Percentiles rank a stretch among this genome's conserved stretches.
Evolutionary conservation across 2,888 invertebrate genomes (phyloP).

Genomic region (Steinernema scapterisci): DNA sequence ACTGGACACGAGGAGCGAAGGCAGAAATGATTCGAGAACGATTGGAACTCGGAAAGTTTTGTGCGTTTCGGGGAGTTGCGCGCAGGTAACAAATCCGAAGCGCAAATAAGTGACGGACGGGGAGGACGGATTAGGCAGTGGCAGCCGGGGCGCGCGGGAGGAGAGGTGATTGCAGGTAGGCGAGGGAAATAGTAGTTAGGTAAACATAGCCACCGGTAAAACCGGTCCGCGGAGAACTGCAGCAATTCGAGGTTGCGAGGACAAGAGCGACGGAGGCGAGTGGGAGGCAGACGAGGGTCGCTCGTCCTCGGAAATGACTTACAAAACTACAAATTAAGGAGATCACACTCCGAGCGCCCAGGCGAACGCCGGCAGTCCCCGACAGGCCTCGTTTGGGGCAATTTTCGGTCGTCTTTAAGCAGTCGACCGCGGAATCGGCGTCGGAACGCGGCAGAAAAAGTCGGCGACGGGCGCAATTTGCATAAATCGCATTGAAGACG

Average conservation of each 20-base stretch:
- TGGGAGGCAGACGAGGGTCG: conserved; percentile 22
- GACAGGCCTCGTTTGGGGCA: conserved; percentile 5
- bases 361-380: too few relatives aligned
- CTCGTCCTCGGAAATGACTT: conserved; percentile 2
- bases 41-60: conserved; percentile 8
- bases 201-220: conserved; percentile 27
- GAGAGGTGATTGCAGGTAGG: conserved; percentile 23
- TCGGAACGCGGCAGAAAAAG: conserved; percentile 13
- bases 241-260: conserved; percentile 36
- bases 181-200: conserved; percentile 28
- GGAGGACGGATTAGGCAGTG: conserved; percentile 23
- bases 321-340: conserved; percentile 15
- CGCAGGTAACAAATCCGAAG: neutral
- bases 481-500: conserved; percentile 26
- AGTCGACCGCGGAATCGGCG: neutral
- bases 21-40: neutral
- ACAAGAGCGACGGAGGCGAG: conserved; percentile 34
- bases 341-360: conserved; percentile 1
- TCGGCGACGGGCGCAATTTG: conserved; percentile 18
- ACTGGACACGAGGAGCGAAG: neutral
- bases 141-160: conserved; percentile 1
- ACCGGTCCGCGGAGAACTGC: conserved; percentile 14
- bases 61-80: conserved; percentile 20
- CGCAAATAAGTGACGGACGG: conserved; percentile 8
- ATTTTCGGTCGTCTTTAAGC: conserved; percentile 14